Percentiles rank a stretch among this genome's conserved stretches.
Evolutionary conservation across 2,113 vertebrate species (phyloP).

Genomic region (Hystrix brachyura): DNA sequence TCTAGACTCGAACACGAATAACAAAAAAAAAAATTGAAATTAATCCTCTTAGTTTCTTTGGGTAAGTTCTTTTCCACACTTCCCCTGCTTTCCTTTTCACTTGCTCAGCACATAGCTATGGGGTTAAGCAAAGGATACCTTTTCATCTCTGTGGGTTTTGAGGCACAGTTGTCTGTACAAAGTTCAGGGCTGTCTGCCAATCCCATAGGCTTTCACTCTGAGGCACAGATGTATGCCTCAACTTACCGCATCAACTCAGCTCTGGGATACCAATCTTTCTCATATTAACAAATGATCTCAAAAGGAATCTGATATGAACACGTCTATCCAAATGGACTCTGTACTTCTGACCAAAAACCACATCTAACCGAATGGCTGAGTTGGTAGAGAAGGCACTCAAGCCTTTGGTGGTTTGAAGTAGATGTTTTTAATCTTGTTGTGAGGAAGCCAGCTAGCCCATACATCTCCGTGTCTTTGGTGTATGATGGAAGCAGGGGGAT

Average conservation of each 20-base stretch:
- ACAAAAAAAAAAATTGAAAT: constrained; percentile 9
- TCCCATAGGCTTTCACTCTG: background rate
- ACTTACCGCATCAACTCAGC: background rate
- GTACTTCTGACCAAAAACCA: constrained; percentile 69
- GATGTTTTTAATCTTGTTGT: constrained; percentile 55
- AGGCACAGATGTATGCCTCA: constrained; percentile 48
- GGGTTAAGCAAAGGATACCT: constrained; percentile 57
- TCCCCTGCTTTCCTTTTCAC: background rate
- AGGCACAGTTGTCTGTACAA: constrained; percentile 57
- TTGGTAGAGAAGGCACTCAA: background rate
- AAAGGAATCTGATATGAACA: constrained; percentile 44
- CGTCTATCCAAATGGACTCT: constrained; percentile 34
- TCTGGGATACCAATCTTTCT: constrained; percentile 1
- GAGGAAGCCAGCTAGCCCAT: constrained; percentile 43
- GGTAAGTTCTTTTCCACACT: constrained; percentile 53
- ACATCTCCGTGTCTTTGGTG: constrained; percentile 71
- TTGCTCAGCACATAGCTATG: constrained; percentile 52
- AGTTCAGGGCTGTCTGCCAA: constrained; percentile 71
- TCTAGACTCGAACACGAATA: background rate
- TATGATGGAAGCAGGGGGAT: constrained; percentile 81
- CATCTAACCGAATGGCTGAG: constrained; percentile 32
- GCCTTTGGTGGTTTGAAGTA: constrained; percentile 29
- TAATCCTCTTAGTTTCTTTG: constrained; percentile 30
- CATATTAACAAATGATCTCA: constrained; percentile 51
- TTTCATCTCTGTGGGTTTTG: constrained; percentile 51